Conservation (phyloP, 1,140 invertebrate genomes). For the Drosophila nigrodunni region DNA sequence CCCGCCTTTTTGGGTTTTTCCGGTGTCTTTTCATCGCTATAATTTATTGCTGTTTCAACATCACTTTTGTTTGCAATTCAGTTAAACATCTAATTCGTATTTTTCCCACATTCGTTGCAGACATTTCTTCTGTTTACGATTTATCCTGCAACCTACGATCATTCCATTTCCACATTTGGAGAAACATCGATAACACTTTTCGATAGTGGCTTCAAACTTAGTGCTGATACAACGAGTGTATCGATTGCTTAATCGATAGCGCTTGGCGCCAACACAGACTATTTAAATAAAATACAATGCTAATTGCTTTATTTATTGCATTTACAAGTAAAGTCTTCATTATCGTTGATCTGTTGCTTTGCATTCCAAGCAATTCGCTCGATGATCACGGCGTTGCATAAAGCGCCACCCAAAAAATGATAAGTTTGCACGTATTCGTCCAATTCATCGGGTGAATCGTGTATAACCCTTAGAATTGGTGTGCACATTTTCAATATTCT, state of each 20-base stretch:
- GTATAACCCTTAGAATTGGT: constrained; percentile 34
- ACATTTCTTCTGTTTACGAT: constrained; percentile 2
- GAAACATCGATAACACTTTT: not conserved
- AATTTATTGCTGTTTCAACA: not conserved
- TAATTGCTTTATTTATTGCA: not conserved
- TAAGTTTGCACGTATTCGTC: constrained; percentile 10
- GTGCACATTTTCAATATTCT: constrained; percentile 50
- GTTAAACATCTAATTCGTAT: constrained; percentile 52
- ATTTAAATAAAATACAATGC: no score
- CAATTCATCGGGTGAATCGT: constrained; percentile 8
- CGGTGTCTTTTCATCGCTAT: constrained; percentile 31
- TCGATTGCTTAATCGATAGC: not conserved
- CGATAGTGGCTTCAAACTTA: not conserved
- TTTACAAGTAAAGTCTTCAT: not conserved
- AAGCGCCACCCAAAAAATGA: constrained; percentile 31
- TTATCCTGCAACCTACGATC: constrained; percentile 4
- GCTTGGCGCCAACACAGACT: no score
- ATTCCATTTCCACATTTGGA: not conserved
- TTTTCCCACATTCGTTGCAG: constrained; percentile 43
- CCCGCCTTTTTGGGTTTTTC: constrained; percentile 50
- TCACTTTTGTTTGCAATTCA: constrained; percentile 30
- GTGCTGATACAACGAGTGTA: not conserved
- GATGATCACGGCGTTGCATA: constrained; percentile 29
- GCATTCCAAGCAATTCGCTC: constrained; percentile 13
- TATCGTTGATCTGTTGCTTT: not conserved